Percentiles rank a stretch among this genome's conserved stretches.
phyloP scores from a whole-genome alignment of 1,140 invertebrate genomes.

The Drosophila miranda region DNA sequence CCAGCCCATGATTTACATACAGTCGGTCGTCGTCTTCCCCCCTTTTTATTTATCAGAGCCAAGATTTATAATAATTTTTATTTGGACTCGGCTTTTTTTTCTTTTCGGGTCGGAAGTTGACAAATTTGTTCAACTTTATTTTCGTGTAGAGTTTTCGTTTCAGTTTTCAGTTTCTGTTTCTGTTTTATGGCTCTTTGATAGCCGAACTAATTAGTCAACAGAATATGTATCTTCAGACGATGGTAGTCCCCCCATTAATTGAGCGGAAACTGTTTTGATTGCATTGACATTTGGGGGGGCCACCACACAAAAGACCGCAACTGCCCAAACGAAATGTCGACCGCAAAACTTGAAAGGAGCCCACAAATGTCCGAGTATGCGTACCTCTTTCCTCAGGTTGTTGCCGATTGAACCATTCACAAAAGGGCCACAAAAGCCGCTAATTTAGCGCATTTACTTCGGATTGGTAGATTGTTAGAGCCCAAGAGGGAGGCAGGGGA shows the following conservation, averaged over 20 bases:
- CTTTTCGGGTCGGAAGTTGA: slow-evolving; percentile 59
- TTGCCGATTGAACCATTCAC: slow-evolving; percentile 36
- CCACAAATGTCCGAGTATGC: background rate
- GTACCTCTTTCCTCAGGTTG: background rate
- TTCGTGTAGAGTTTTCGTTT: slow-evolving; percentile 47
- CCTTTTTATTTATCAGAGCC: slow-evolving; percentile 30
- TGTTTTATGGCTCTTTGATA: slow-evolving; percentile 47
- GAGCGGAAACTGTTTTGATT: slow-evolving; percentile 72
- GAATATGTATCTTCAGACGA: slow-evolving; percentile 1
- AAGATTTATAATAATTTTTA: slow-evolving; percentile 65
- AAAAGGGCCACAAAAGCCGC: slow-evolving; percentile 58
- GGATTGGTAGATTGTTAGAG: slow-evolving; percentile 30
- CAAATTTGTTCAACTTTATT: slow-evolving; percentile 50
- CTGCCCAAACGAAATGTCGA: slow-evolving; percentile 6
- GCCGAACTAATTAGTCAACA: slow-evolving; percentile 67
- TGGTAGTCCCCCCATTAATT: slow-evolving; percentile 48
- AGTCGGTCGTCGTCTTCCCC: slow-evolving; percentile 19
- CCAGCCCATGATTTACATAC: slow-evolving; percentile 64
- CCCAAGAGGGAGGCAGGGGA: background rate
- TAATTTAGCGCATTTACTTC: slow-evolving; percentile 79
- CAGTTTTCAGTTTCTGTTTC: background rate
- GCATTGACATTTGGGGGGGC: background rate
- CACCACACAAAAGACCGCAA: too few relatives aligned
- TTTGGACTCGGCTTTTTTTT: slow-evolving; percentile 1
- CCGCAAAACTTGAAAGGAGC: slow-evolving; percentile 46